Conservation (phyloP, 2,113 vertebrate genomes). For the Orcinus orca region DNA sequence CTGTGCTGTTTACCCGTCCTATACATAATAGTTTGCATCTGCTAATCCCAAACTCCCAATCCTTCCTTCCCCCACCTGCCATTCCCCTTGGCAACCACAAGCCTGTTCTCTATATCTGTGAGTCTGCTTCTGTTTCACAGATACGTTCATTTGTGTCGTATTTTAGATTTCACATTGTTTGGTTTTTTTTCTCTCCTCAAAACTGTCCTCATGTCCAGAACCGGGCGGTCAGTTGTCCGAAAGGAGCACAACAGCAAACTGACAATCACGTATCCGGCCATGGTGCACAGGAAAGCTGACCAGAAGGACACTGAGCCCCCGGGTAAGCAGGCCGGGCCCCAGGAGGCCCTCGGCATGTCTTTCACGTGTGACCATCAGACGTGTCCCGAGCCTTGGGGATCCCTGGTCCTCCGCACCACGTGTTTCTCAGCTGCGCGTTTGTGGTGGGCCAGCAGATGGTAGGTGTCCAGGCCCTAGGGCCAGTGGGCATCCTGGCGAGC, state of each 20-base stretch:
- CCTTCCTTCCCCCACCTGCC: no score
- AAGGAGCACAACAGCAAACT: slow-evolving; percentile 96
- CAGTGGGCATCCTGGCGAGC: no score
- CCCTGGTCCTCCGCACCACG: background rate
- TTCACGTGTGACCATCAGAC: background rate
- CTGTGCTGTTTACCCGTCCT: no score
- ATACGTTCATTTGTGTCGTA: background rate
- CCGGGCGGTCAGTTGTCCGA: slow-evolving; percentile 84
- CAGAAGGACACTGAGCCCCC: background rate
- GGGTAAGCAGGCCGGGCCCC: slow-evolving; percentile 40
- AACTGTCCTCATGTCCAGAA: slow-evolving; percentile 73
- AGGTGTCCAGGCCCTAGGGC: background rate
- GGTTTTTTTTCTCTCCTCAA: background rate
- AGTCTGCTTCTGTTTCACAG: background rate
- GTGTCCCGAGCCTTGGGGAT: background rate
- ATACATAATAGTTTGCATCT: no score
- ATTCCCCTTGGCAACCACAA: no score
- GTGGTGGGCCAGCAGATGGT: background rate
- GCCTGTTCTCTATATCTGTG: no score
- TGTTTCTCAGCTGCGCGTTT: background rate
- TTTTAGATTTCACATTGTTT: background rate
- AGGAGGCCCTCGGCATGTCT: background rate
- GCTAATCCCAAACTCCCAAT: no score
- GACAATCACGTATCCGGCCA: slow-evolving; percentile 85
- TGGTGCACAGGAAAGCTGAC: slow-evolving; percentile 62